A percentile compares a stretch with the other conserved stretches of the same genome.
Conservation (phyloP, 1,140 invertebrate species). For the Neomicropteryx cornuta region DNA sequence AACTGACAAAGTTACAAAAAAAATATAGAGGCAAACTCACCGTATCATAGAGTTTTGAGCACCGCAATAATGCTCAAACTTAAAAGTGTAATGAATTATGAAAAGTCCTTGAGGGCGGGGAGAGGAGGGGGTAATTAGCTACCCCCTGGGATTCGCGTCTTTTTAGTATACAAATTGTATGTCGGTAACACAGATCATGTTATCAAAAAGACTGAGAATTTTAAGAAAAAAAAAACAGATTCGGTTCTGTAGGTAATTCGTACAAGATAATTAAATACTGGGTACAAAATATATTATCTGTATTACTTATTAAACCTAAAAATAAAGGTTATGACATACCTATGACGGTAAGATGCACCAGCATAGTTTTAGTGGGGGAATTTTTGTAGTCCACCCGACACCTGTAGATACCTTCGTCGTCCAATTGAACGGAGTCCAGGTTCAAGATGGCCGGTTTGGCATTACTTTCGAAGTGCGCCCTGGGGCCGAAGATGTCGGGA, state of each 20-base stretch:
- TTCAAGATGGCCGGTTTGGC: slow-evolving; percentile 66
- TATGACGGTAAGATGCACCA: slow-evolving; percentile 83
- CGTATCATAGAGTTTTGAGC: not conserved
- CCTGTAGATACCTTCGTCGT: slow-evolving; percentile 75
- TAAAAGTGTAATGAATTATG: slow-evolving; percentile 1
- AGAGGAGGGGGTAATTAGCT: too few species aligned
- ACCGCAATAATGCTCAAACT: not conserved
- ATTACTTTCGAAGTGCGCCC: slow-evolving; percentile 66
- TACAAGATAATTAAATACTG: too few species aligned
- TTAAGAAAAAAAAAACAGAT: too few species aligned
- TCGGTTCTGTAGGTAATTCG: too few species aligned
- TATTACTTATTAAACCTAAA: too few species aligned
- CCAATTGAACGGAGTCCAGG: slow-evolving; percentile 65
- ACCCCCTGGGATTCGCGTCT: too few species aligned
- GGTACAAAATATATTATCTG: too few species aligned
- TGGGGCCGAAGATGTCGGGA: slow-evolving; percentile 60
- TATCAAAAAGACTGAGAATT: too few species aligned
- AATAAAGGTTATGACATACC: slow-evolving; percentile 54
- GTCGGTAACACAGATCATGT: too few species aligned
- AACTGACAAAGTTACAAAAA: not conserved
- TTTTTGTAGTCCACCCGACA: slow-evolving; percentile 86
- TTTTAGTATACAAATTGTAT: too few species aligned
- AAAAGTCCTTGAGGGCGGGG: too few species aligned
- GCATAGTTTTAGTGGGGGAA: slow-evolving; percentile 79
- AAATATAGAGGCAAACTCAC: too few species aligned